Evolutionary conservation across 30 jellyfish, hydroid and myxozoan genomes (phyloP).

Genomic region (Aurelia sp.): DNA sequence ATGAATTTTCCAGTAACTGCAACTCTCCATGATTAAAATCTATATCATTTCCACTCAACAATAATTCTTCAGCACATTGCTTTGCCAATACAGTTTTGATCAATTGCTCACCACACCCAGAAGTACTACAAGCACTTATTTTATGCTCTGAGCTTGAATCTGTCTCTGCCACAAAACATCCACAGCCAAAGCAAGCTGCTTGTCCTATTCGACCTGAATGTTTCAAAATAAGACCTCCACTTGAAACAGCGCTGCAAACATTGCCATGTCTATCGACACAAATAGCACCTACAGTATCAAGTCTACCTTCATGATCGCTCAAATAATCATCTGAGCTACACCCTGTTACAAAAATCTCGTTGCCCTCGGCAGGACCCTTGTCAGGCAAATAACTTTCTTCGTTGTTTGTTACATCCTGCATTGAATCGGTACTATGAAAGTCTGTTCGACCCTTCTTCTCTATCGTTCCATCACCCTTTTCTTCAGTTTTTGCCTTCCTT

Average conservation of each 20-base stretch:
- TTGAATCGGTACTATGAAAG: too few species aligned
- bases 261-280: constrained; percentile 77
- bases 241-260: constrained; percentile 82
- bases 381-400: background rate
- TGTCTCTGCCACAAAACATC: constrained; percentile 69
- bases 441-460: too few species aligned
- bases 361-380: background rate
- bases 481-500: too few species aligned
- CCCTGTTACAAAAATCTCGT: background rate
- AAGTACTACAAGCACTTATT: constrained; percentile 61
- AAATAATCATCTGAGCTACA: background rate
- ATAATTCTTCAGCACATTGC: constrained; percentile 41
- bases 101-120: constrained; percentile 92
- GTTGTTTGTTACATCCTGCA: too few species aligned
- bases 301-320: background rate
- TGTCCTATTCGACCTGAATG: constrained; percentile 94
- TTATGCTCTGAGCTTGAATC: background rate
- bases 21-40: background rate
- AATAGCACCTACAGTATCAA: constrained; percentile 91
- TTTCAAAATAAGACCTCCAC: constrained; percentile 88
- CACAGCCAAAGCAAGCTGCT: constrained; percentile 85
- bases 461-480: too few species aligned
- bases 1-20: constrained; percentile 30
- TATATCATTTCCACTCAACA: background rate
- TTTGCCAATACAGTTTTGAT: constrained; percentile 79